A percentile compares a stretch with the other conserved stretches of the same genome.
phyloP scores from a whole-genome alignment of 2,797 vertebrate species.

The Microcaecilia unicolor region DNA sequence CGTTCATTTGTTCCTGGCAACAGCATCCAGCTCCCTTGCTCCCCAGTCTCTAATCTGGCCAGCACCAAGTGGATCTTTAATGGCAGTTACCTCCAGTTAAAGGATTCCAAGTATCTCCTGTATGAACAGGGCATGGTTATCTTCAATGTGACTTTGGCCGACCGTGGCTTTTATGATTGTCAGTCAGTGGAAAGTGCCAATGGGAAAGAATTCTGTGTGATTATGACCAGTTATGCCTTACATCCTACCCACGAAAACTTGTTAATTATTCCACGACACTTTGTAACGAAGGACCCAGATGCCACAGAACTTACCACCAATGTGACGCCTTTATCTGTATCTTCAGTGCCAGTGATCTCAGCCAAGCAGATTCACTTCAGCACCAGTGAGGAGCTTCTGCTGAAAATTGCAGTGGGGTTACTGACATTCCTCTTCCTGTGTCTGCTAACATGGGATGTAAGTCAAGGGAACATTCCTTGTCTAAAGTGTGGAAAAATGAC shows the following conservation, averaged over 20 bases:
- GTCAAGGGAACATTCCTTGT: conserved; percentile 37
- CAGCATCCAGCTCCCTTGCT: conserved; percentile 47
- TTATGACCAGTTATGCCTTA: conserved; percentile 41
- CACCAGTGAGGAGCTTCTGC: conserved; percentile 11
- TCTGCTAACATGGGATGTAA: conserved; percentile 47
- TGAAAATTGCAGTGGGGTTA: conserved; percentile 38
- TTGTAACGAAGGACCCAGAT: rapidly evolving
- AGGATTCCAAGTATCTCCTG: conserved; percentile 47
- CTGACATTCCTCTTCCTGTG: conserved; percentile 42
- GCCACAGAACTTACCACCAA: neutral
- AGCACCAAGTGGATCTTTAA: conserved; percentile 46
- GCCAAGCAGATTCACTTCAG: neutral
- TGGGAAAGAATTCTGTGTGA: conserved; percentile 24
- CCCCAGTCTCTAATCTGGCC: conserved; percentile 54
- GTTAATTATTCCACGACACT: neutral
- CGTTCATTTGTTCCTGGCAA: conserved; percentile 34
- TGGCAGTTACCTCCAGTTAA: conserved; percentile 22
- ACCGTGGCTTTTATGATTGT: conserved; percentile 47
- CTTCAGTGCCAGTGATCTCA: neutral
- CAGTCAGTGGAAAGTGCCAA: conserved; percentile 41
- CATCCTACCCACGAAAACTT: neutral
- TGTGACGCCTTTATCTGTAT: neutral
- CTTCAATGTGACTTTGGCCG: conserved; percentile 24
- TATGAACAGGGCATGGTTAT: conserved; percentile 44
- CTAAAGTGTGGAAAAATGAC: no score